Percentiles rank a stretch among this genome's conserved stretches.
These are phyloP conservation scores for Euura lappo DNA, from an alignment of 1,140 invertebrate species.

Conservation along the genomic window DNA sequence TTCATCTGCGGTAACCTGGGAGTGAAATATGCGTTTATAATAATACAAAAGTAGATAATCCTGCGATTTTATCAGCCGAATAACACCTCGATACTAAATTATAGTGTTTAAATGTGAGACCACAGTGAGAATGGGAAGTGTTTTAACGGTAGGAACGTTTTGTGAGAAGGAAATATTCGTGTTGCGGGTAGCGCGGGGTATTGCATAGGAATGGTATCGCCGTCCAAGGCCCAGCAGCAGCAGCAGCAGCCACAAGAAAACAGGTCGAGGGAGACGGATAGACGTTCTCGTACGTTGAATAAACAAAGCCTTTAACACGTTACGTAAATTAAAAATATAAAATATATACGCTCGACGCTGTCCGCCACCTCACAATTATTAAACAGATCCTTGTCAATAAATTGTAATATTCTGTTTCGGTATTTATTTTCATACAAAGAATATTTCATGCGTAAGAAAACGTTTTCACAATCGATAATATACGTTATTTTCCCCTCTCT, in stretches of 20 bases:
- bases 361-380: too few relatives aligned
- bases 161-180: conserved; percentile 34
- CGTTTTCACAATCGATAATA: too few relatives aligned
- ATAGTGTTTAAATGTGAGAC: not conserved
- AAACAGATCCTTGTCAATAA: too few relatives aligned
- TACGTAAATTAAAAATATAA: not conserved
- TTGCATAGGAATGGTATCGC: conserved; percentile 59
- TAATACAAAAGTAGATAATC: not conserved
- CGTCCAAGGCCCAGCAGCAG: conserved; percentile 52
- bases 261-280: conserved; percentile 23
- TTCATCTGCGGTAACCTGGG: not conserved
- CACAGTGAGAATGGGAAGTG: conserved; percentile 34
- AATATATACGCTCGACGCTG: not conserved
- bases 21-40: not conserved
- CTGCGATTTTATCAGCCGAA: too few relatives aligned
- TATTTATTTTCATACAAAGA: too few relatives aligned
- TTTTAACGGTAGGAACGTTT: conserved; percentile 26
- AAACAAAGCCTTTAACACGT: conserved; percentile 1
- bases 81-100: too few relatives aligned
- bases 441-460: too few relatives aligned
- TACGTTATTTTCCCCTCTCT: too few relatives aligned
- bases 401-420: too few relatives aligned
- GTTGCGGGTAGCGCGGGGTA: conserved; percentile 37
- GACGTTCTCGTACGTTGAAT: conserved; percentile 34
- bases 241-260: conserved; percentile 39